Evolutionary conservation across 2,888 invertebrate species (phyloP), one percentile per base, ranked within the genome.

Genomic region (Eupithecia vulgata): DNA sequence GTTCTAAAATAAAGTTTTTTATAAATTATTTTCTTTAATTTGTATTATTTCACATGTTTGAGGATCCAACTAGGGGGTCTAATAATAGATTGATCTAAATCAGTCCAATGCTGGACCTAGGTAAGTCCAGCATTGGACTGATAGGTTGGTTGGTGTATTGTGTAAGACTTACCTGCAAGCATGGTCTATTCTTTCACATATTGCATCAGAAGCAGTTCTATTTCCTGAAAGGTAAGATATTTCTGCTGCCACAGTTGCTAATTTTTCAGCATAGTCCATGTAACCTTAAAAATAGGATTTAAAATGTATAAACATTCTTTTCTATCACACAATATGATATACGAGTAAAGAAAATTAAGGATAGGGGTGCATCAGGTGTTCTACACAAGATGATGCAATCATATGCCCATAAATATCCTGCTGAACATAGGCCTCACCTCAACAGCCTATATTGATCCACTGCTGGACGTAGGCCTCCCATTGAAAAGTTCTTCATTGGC

Each of bases 231-330:
- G 81, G 79, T 90, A 95, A 65, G 95, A 94, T 81, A 95, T 91
- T 84, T 95, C 95, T 69, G 95, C 95, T 67, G 95, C 91, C 25
- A 90, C 89, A 75, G 94, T 95, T 68, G 95, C 95, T 76, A 95
- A 78, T 82, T 94, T 95, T 80, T 95, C 95, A 67, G 95, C 95
- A 89, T 95, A 95, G 75, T 95, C 95, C 94, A 95, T 92, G 76
- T 95, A 95, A 86, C 94, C 95, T 95, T 64, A 6, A 48, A 45
- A 45, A 59, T 42, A 57, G 65, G 40, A 37, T n/a, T 0, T 6
- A n/a, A 35, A 61, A 61, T 61, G 17, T 25, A 25, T 59, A 52
- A 30, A 30, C 21, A n/a, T 52, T 52, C 10, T 48, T 52, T 10
- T 52, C 0, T 5, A 48, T 6, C n/a, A 52, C 10, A 0, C 10